These are phyloP conservation scores for Acanthaster planci DNA, from an alignment of 35 echinoderm and acorn worm genomes.

Conservation along the genomic window DNA sequence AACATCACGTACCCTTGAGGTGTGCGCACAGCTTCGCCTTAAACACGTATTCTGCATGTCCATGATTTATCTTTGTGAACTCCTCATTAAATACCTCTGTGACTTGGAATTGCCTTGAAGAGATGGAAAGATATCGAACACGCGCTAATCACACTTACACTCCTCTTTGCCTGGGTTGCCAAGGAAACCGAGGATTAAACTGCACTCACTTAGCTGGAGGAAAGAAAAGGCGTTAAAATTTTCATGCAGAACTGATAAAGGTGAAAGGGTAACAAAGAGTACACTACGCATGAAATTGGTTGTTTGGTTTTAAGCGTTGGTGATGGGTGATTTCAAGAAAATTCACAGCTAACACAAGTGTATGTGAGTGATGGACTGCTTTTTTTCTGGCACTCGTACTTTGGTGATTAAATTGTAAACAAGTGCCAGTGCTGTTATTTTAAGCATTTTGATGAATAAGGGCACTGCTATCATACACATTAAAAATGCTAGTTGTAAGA, in stretches of 20 bases:
- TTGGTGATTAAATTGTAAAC: no score
- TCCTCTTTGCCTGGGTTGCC: slow-evolving; percentile 12
- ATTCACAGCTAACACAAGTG: no score
- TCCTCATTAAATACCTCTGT: slow-evolving; percentile 29
- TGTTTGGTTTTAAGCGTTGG: no score
- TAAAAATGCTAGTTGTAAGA: no score
- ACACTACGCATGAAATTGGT: no score
- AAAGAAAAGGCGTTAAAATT: slow-evolving; percentile 7
- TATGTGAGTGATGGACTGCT: no score
- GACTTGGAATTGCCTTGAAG: not conserved
- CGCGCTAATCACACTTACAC: slow-evolving; percentile 18
- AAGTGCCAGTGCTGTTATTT: no score
- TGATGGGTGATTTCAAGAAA: no score
- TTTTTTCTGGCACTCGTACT: no score
- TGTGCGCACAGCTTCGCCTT: not conserved
- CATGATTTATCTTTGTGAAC: slow-evolving; percentile 22
- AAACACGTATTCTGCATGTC: slow-evolving; percentile 7
- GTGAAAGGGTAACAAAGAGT: not conserved
- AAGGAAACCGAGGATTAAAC: slow-evolving; percentile 21
- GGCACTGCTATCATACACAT: no score
- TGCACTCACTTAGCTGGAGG: slow-evolving; percentile 14
- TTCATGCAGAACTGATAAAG: slow-evolving; percentile 9
- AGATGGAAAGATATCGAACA: slow-evolving; percentile 4
- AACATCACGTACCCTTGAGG: slow-evolving; percentile 18
- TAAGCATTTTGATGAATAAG: no score